Evolutionary conservation across 2,888 invertebrate species (phyloP).

Genomic region (Polia nebulosa): DNA sequence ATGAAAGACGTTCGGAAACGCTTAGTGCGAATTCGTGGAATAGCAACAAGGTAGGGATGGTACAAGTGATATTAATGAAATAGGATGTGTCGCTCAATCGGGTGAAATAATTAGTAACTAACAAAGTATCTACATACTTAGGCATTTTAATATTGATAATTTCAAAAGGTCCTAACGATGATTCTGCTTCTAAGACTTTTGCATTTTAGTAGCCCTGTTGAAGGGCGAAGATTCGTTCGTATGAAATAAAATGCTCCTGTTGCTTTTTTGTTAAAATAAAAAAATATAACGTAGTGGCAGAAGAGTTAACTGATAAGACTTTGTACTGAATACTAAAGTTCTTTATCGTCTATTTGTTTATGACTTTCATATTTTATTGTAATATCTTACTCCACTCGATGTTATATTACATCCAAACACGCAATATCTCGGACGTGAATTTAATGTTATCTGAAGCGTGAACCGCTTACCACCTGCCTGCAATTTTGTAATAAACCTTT

Average conservation of each 20-base stretch:
- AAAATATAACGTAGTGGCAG: neutral
- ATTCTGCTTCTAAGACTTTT: neutral
- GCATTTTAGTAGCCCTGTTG: neutral
- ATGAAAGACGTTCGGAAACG: too few species aligned
- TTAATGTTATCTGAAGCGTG: constrained; percentile 38
- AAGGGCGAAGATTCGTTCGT: neutral
- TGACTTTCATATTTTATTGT: constrained; percentile 29
- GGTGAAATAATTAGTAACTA: neutral
- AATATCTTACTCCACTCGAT: constrained; percentile 12
- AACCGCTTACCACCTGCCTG: constrained; percentile 20
- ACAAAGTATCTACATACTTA: neutral
- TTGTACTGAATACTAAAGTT: neutral
- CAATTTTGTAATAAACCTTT: constrained; percentile 33
- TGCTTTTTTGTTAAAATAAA: neutral
- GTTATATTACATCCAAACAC: constrained; percentile 32
- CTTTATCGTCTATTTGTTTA: constrained; percentile 2
- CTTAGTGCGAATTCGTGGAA: too few species aligned
- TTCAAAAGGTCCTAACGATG: neutral
- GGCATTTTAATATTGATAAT: neutral
- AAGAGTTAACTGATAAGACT: neutral
- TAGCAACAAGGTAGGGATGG: too few species aligned
- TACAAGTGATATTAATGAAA: neutral
- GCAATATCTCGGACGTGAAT: constrained; percentile 38
- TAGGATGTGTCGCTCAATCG: neutral
- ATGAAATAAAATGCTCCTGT: neutral